phyloP scores from a whole-genome alignment of 1,140 invertebrate species.

The Kradibia gibbosae region DNA sequence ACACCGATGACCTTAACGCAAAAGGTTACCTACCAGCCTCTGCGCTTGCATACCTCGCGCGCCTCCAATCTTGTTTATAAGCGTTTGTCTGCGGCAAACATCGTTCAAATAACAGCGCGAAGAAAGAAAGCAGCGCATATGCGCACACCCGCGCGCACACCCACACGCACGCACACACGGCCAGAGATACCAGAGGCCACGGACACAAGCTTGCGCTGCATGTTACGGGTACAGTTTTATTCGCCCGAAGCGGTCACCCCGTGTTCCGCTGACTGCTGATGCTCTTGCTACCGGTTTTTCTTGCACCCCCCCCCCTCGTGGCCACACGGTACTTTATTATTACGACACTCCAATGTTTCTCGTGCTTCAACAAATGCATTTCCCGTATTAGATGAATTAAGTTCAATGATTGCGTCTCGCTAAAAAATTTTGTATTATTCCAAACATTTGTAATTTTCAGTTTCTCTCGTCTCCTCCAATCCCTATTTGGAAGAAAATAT shows the following conservation, averaged over 20 bases:
- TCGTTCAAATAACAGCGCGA: neutral
- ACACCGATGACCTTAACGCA: neutral
- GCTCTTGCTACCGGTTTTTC: constrained; percentile 17
- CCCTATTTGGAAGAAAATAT: too few species aligned
- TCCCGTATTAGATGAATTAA: neutral
- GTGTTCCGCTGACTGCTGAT: neutral
- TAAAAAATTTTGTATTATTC: too few species aligned
- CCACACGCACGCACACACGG: neutral
- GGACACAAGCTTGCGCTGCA: neutral
- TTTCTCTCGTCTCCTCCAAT: too few species aligned
- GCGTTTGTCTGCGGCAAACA: neutral
- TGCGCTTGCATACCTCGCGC: neutral
- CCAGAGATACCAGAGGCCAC: neutral
- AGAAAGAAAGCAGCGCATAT: neutral
- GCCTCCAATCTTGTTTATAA: neutral
- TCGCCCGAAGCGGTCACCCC: neutral
- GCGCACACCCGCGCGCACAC: neutral
- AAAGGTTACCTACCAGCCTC: neutral
- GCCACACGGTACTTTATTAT: neutral
- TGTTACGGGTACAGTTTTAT: constrained; percentile 11
- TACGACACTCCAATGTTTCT: too few species aligned
- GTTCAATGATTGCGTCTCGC: too few species aligned
- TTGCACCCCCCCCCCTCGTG: neutral
- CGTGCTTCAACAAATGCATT: neutral
- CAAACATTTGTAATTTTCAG: too few species aligned